Evolutionary conservation across 2,797 vertebrate genomes (phyloP).

Genomic region (Monodelphis domestica): DNA sequence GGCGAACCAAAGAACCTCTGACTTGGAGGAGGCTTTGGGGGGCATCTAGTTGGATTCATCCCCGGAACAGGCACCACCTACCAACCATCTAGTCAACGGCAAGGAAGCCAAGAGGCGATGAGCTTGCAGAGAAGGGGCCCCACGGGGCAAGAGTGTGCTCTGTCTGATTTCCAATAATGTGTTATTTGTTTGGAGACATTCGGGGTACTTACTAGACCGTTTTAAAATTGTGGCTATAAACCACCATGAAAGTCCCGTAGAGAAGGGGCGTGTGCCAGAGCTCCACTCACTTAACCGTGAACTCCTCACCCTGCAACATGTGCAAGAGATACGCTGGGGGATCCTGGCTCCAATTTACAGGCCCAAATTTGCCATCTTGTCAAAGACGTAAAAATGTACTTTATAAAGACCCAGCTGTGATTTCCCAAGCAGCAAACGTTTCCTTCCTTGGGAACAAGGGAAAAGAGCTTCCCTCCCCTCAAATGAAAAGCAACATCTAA

Average conservation of each 20-base stretch:
- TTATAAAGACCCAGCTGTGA: conserved; percentile 26
- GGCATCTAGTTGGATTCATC: too few species aligned
- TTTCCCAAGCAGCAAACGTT: conserved; percentile 24
- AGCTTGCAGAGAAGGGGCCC: conserved; percentile 36
- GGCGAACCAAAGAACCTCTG: background rate
- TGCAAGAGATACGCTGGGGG: background rate
- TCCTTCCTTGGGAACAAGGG: conserved; percentile 23
- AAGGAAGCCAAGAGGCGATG: conserved; percentile 3
- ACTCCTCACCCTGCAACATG: conserved; percentile 32
- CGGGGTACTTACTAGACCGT: conserved; percentile 61
- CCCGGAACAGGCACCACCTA: background rate
- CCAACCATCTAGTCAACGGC: background rate
- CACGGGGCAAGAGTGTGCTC: conserved; percentile 57
- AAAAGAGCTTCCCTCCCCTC: conserved; percentile 28
- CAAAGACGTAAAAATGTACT: conserved; percentile 17
- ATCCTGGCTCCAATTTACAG: background rate
- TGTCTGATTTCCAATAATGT: conserved; percentile 64
- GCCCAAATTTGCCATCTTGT: conserved; percentile 40
- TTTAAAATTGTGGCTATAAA: conserved; percentile 66
- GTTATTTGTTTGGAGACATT: conserved; percentile 68
- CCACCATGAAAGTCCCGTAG: conserved; percentile 57
- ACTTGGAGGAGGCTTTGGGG: background rate
- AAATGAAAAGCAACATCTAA: background rate
- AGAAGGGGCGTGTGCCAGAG: conserved; percentile 35
- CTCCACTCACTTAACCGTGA: conserved; percentile 40